Evolutionary conservation across 2,113 vertebrate genomes (phyloP).

Genomic region (Cephalopholis sonnerati): DNA sequence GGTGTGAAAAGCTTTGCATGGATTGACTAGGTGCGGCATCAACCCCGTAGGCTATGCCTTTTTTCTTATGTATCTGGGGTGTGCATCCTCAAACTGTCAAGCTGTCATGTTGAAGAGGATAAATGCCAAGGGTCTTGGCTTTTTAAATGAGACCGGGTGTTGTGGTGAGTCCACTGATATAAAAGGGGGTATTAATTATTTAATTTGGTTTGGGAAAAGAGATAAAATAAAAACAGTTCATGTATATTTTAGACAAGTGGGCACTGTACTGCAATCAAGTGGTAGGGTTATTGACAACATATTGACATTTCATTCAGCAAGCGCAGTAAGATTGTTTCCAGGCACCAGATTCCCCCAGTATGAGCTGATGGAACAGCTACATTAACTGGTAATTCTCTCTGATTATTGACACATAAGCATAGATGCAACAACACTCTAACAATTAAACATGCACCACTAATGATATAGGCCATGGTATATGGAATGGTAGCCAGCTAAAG

Average conservation of each 20-base stretch:
- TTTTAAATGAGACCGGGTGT: constrained; percentile 26
- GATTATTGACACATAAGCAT: constrained; percentile 15
- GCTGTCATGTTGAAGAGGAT: constrained; percentile 59
- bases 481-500: not conserved
- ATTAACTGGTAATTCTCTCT: constrained; percentile 6
- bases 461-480: not conserved
- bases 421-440: constrained; percentile 13
- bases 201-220: constrained; percentile 9
- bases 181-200: not conserved
- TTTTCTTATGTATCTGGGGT: constrained; percentile 29
- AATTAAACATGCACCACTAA: not conserved
- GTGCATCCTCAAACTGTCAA: constrained; percentile 73
- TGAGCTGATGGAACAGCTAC: not conserved
- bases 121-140: constrained; percentile 37
- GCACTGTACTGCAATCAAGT: not conserved
- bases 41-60: constrained; percentile 46
- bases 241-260: not conserved
- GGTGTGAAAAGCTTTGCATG: constrained; percentile 32
- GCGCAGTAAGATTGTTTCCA: not conserved
- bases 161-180: constrained; percentile 17
- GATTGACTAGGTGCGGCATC: constrained; percentile 54
- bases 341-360: not conserved
- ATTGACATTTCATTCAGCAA: not conserved
- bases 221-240: not conserved
- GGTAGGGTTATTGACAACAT: not conserved